Evolutionary conservation across 2,888 invertebrate genomes (phyloP).

Genomic region (Hecatera dysodea): DNA sequence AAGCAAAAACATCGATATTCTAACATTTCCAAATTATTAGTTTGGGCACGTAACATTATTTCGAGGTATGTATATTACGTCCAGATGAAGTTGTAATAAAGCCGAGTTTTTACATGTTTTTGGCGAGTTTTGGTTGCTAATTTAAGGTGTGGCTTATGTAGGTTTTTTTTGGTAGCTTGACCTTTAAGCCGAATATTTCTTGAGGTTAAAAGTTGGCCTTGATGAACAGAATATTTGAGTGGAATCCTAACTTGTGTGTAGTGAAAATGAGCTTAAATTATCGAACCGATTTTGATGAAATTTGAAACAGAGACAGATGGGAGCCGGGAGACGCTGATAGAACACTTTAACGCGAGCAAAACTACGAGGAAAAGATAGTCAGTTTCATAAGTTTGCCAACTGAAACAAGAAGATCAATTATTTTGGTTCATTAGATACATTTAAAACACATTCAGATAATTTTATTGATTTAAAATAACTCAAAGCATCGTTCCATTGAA

Average conservation of each 20-base stretch:
- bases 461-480: neutral
- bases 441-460: neutral
- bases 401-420: slow-evolving; percentile 21
- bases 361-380: too few species aligned
- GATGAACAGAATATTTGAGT: neutral
- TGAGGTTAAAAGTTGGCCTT: neutral
- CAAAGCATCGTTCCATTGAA: slow-evolving; percentile 11
- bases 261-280: too few species aligned
- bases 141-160: neutral
- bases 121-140: slow-evolving; percentile 8
- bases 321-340: too few species aligned
- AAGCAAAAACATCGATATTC: slow-evolving; percentile 25
- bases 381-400: neutral
- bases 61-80: slow-evolving; percentile 6
- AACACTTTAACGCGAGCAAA: too few species aligned
- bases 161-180: neutral
- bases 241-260: neutral
- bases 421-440: neutral
- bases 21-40: slow-evolving; percentile 37
- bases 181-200: neutral
- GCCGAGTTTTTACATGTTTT: slow-evolving; percentile 15
- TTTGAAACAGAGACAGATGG: too few species aligned
- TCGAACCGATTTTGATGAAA: too few species aligned
- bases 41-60: slow-evolving; percentile 34
- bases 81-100: slow-evolving; percentile 45